Evolutionary conservation across 1,140 invertebrate genomes (phyloP).

Genomic region (Bombus cullumanus): DNA sequence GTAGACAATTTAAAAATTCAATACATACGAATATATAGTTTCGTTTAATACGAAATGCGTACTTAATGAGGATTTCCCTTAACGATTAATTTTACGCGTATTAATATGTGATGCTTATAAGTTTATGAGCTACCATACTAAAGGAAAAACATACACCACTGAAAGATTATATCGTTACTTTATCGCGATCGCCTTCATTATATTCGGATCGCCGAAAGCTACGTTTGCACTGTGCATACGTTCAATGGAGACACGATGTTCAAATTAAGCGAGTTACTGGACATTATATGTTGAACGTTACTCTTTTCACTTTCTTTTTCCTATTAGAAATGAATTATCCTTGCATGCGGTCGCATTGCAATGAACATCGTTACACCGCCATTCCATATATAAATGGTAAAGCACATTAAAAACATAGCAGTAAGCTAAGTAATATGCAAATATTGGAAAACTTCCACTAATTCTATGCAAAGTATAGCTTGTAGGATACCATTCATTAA

Average conservation of each 20-base stretch:
- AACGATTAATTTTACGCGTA: constrained; percentile 77
- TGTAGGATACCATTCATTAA: constrained; percentile 83
- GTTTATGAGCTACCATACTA: constrained; percentile 78
- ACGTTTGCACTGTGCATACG: constrained; percentile 67
- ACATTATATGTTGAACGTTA: not conserved
- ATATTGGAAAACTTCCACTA: constrained; percentile 90
- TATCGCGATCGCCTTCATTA: constrained; percentile 66
- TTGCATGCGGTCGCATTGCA: constrained; percentile 15
- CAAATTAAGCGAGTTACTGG: constrained; percentile 14
- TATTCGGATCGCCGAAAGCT: constrained; percentile 67
- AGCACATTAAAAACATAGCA: constrained; percentile 75
- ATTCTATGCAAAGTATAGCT: constrained; percentile 95
- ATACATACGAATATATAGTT: constrained; percentile 70
- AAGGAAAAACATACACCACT: constrained; percentile 79
- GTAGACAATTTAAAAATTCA: constrained; percentile 69
- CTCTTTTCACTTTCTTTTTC: not conserved
- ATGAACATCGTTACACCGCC: constrained; percentile 59
- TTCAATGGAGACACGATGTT: constrained; percentile 54
- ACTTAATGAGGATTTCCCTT: constrained; percentile 73
- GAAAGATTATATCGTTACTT: constrained; percentile 73
- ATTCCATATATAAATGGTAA: constrained; percentile 60
- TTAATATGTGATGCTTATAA: constrained; percentile 79
- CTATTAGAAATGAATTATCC: constrained; percentile 8
- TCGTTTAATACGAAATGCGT: constrained; percentile 69
- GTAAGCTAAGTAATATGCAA: constrained; percentile 75